Evolutionary conservation across 2,888 invertebrate species (phyloP).

Genomic region (Furcula furcula): DNA sequence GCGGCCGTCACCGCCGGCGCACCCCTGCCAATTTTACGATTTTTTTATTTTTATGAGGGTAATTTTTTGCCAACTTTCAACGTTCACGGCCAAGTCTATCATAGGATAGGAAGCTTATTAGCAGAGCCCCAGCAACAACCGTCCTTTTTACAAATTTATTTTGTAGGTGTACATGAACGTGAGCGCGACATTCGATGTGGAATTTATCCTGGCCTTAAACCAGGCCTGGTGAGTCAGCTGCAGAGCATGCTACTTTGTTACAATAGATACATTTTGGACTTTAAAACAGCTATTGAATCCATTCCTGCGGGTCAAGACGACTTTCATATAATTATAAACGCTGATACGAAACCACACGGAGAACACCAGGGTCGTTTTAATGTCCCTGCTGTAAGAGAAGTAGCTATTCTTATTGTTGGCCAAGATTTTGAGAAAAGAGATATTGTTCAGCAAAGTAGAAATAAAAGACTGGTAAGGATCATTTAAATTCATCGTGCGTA

Average conservation of each 20-base stretch:
- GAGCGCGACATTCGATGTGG: conserved; percentile 1
- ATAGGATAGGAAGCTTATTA: conserved; percentile 4
- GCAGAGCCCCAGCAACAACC: conserved; percentile 1
- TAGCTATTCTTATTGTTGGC: conserved; percentile 35
- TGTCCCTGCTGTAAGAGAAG: conserved; percentile 30
- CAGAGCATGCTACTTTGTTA: conserved; percentile 1
- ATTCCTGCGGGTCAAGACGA: conserved; percentile 4
- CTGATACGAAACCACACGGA: conserved; percentile 15
- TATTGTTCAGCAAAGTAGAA: too few relatives aligned
- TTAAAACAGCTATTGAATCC: conserved; percentile 5
- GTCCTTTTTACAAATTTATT: conserved; percentile 11
- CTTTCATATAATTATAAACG: conserved; percentile 8
- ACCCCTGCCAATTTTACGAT: too few relatives aligned
- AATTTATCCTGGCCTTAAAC: not conserved
- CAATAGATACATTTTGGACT: conserved; percentile 3
- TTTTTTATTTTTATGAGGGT: too few relatives aligned
- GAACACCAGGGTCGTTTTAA: conserved; percentile 27
- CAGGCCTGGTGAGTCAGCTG: conserved; percentile 1
- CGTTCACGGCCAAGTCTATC: conserved; percentile 10
- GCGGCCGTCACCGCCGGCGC: too few relatives aligned
- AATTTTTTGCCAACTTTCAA: conserved; percentile 8
- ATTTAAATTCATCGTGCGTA: too few relatives aligned
- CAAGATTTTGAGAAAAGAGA: conserved; percentile 33
- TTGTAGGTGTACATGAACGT: conserved; percentile 4
- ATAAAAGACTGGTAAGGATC: too few relatives aligned